A percentile compares a stretch with the other conserved stretches of the same genome.
Conservation (phyloP, 2,888 invertebrate species). For the Altica lythri region DNA sequence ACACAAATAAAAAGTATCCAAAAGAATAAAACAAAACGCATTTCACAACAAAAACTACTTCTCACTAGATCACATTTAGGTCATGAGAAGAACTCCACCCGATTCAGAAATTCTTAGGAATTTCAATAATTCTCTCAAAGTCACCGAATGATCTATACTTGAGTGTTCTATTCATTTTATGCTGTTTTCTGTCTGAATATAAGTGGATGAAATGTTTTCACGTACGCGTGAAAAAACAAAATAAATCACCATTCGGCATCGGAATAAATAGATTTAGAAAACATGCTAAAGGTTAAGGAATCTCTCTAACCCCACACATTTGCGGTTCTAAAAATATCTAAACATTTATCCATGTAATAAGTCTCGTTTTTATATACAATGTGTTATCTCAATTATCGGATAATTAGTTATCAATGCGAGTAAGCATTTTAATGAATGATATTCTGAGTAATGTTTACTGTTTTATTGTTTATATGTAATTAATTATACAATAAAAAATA, state of each 20-base stretch:
- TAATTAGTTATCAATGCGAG: too few species aligned
- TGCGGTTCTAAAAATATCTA: constrained; percentile 21
- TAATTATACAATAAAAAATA: too few species aligned
- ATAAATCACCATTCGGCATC: background rate
- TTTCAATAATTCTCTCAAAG: background rate
- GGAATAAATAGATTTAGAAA: background rate
- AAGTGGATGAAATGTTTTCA: background rate
- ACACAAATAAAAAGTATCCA: constrained; percentile 1
- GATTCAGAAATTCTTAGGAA: constrained; percentile 1
- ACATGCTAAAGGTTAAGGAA: constrained; percentile 21
- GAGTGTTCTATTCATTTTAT: background rate
- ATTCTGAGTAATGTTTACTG: too few species aligned
- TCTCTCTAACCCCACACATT: constrained; percentile 17
- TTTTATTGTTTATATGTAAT: too few species aligned
- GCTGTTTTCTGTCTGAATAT: background rate
- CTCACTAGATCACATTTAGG: constrained; percentile 1
- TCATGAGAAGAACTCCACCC: background rate
- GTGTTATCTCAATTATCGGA: too few species aligned
- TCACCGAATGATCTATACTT: background rate
- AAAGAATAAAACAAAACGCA: background rate
- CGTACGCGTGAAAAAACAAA: background rate
- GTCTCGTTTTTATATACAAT: background rate
- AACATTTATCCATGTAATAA: constrained; percentile 4
- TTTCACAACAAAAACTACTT: background rate
- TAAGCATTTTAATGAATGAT: too few species aligned